A percentile compares a stretch with the other conserved stretches of the same genome.
These are phyloP conservation scores for Chymomyza caudatula DNA, from an alignment of 2,888 invertebrate species.

Conservation along the genomic window DNA sequence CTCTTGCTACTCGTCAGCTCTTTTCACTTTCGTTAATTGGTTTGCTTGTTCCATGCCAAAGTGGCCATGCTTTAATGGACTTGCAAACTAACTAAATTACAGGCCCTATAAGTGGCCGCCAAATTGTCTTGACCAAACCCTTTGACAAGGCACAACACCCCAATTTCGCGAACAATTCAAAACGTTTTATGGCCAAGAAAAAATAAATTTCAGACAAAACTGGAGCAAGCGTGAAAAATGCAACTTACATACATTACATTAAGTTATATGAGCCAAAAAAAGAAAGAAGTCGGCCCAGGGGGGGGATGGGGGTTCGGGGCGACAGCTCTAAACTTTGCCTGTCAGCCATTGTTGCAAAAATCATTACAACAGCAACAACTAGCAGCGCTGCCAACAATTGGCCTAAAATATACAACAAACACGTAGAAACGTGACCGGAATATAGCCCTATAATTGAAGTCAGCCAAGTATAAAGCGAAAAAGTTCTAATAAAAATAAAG, in stretches of 20 bases:
- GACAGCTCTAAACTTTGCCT: constrained; percentile 31
- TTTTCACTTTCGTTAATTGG: constrained; percentile 55
- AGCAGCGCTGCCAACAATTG: constrained; percentile 45
- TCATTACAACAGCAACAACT: background rate
- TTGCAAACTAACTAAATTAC: background rate
- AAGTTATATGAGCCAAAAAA: background rate
- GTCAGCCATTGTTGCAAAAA: constrained; percentile 9
- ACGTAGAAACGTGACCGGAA: constrained; percentile 65
- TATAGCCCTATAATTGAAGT: constrained; percentile 60
- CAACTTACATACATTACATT: background rate
- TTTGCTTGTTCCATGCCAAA: background rate
- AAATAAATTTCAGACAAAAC: constrained; percentile 4
- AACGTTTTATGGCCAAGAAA: constrained; percentile 34
- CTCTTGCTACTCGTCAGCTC: background rate
- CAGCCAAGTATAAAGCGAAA: constrained; percentile 43
- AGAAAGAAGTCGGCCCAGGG: background rate
- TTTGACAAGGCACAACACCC: constrained; percentile 29
- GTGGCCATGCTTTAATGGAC: background rate
- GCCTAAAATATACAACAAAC: constrained; percentile 51
- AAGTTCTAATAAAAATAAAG: constrained; percentile 8
- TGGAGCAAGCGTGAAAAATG: constrained; percentile 10
- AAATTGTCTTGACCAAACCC: background rate
- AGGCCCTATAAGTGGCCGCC: too few relatives aligned
- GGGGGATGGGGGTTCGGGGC: constrained; percentile 3
- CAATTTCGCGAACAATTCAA: constrained; percentile 23